Evolutionary conservation across 2,888 invertebrate genomes (phyloP).

Genomic region (Lasius fuliginosus): DNA sequence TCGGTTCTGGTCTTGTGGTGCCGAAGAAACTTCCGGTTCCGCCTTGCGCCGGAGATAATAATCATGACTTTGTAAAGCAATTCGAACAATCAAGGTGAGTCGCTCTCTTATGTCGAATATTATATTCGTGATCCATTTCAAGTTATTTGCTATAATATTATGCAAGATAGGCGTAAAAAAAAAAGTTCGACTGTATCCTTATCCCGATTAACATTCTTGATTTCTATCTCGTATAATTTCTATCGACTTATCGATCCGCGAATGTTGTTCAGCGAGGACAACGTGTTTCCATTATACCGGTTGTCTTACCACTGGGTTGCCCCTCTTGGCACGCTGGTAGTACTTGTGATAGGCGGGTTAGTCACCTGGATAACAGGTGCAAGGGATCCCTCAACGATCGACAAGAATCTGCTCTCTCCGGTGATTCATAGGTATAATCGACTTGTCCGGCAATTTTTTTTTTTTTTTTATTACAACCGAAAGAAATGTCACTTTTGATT

Average conservation of each 20-base stretch:
- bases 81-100: constrained; percentile 74
- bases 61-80: constrained; percentile 78
- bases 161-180: not conserved
- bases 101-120: not conserved
- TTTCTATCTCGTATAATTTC: not conserved
- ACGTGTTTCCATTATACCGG: constrained; percentile 91
- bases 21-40: constrained; percentile 88
- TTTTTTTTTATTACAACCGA: not conserved
- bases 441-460: not conserved
- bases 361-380: constrained; percentile 89
- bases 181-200: not conserved
- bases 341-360: constrained; percentile 90
- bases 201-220: not conserved
- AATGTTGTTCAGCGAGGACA: constrained; percentile 82
- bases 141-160: not conserved
- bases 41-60: constrained; percentile 80
- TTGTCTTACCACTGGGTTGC: constrained; percentile 95
- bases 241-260: not conserved
- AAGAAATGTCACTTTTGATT: constrained; percentile 8
- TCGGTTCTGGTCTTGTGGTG: constrained; percentile 88
- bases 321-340: constrained; percentile 90
- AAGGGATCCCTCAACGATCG: constrained; percentile 87
- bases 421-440: constrained; percentile 87
- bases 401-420: constrained; percentile 89
- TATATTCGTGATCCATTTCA: not conserved